Evolutionary conservation across 2,113 vertebrate species (phyloP).

Genomic region (Chauna torquata): DNA sequence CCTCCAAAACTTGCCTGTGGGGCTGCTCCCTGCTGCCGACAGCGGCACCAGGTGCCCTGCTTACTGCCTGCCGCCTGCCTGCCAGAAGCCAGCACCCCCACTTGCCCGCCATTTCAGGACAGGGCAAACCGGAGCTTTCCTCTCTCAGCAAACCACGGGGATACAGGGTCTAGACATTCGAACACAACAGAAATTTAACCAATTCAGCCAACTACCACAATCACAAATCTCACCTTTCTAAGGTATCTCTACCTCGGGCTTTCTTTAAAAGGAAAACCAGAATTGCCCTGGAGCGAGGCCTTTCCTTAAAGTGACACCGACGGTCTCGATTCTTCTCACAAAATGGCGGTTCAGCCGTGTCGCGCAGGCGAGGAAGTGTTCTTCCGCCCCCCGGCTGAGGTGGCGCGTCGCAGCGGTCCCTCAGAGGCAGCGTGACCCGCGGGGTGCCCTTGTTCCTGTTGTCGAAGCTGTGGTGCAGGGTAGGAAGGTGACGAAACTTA

Average conservation of each 20-base stretch:
- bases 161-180: accelerated
- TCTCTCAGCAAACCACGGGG: too few relatives aligned
- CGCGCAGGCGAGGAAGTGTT: accelerated
- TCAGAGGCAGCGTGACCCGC: accelerated
- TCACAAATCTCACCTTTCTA: background rate
- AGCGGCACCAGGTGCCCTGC: accelerated
- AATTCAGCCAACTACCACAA: accelerated
- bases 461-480: accelerated
- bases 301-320: accelerated
- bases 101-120: too few relatives aligned
- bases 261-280: too few relatives aligned
- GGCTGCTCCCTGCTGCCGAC: background rate
- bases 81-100: too few relatives aligned
- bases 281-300: accelerated
- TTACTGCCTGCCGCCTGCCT: background rate
- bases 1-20: accelerated
- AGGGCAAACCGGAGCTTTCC: accelerated
- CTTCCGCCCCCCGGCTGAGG: accelerated
- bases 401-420: accelerated
- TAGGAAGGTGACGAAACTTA: accelerated
- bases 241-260: accelerated
- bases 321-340: accelerated
- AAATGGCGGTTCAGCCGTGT: accelerated
- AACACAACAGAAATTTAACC: background rate
- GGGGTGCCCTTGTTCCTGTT: accelerated